Base-by-base conservation (phyloP, 2,797 vertebrate genomes). In the Pogonophryne albipinna region DNA sequence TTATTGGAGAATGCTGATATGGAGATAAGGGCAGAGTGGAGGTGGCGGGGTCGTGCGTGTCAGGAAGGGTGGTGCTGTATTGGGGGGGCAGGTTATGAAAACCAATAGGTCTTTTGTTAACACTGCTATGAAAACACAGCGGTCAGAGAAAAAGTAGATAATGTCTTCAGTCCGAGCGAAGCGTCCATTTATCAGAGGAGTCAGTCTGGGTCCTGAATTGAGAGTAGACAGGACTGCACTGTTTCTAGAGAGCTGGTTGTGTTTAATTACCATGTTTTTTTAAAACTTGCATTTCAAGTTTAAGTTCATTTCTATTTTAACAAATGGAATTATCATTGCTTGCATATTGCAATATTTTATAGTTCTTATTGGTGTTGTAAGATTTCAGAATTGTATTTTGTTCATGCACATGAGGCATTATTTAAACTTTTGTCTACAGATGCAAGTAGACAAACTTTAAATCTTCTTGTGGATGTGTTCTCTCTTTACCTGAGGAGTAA, bases 31-130 rank as follows among this genome's bases (percentile, higher is more conserved):
- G n/a, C n/a, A n/a, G 76, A 8, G 10, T 78, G 79, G 53, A 85
- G 79, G 83, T 86, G 84, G 58, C 50, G 49, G 62, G 62, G 61
- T 44, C 66, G 20, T 79, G 77, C 71, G 79, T 79, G 78, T 77
- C 83, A 83, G 88, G 90, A 92, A 87, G 88, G 84, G 86, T 56
- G 89, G 77, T 66, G n/a, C 82, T 84, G 76, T 51, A 62, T 82
- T 58, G 57, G 19, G 42, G 62, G 49, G 52, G 62, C 68, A 86
- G 85, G 82, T 89, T 82, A 84, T 68, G 85, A 73, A 83, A 75
- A 71, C 64, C 49, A 62, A 75, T 31, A 67, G 59, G 45, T 65
- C 87, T 80, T 89, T 87, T 91, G 88, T 91, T 82, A 82, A 85
- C 76, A 56, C 31, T 60, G 41, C 4, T 84, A 49, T 79, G 51